A percentile compares a stretch with the other conserved stretches of the same genome.
These are phyloP conservation scores for Cyprinella venusta DNA, from an alignment of 2,797 vertebrate species.

Conservation along the genomic window DNA sequence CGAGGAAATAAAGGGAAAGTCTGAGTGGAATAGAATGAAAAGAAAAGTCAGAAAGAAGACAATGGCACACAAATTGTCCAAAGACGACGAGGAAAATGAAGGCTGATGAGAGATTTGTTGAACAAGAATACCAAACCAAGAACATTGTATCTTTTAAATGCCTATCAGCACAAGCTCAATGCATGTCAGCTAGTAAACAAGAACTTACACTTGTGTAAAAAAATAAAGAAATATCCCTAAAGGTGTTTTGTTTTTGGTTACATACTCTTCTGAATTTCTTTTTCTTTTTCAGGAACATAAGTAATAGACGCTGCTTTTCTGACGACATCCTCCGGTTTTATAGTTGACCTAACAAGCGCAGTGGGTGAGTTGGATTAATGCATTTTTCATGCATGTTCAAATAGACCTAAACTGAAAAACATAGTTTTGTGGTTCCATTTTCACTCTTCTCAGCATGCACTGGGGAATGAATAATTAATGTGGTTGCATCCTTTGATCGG, in stretches of 20 bases:
- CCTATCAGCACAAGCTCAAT: not conserved
- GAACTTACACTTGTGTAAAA: not conserved
- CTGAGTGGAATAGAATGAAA: constrained; percentile 36
- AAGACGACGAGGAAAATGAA: not conserved
- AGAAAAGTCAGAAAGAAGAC: constrained; percentile 17
- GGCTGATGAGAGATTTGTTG: constrained; percentile 1
- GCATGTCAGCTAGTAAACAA: not conserved
- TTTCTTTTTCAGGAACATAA: not conserved
- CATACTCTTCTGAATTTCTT: not conserved
- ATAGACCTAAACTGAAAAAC: constrained; percentile 27
- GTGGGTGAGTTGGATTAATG: constrained; percentile 8
- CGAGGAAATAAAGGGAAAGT: constrained; percentile 44
- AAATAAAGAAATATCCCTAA: not conserved
- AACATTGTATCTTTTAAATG: not conserved
- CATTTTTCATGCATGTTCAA: constrained; percentile 47
- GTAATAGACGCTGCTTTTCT: not conserved
- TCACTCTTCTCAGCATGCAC: constrained; percentile 5
- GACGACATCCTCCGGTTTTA: not conserved
- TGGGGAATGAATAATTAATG: constrained; percentile 10
- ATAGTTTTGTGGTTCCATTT: constrained; percentile 4
- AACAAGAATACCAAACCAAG: not conserved
- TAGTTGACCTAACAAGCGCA: not conserved
- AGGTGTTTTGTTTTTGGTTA: not conserved
- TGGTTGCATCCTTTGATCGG: constrained; percentile 4
- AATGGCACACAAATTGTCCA: not conserved